Evolutionary conservation across 92 coral and sea anemone genomes (phyloP), one percentile per base, ranked within the genome.

Genomic region (Epizoanthus fatuus): DNA sequence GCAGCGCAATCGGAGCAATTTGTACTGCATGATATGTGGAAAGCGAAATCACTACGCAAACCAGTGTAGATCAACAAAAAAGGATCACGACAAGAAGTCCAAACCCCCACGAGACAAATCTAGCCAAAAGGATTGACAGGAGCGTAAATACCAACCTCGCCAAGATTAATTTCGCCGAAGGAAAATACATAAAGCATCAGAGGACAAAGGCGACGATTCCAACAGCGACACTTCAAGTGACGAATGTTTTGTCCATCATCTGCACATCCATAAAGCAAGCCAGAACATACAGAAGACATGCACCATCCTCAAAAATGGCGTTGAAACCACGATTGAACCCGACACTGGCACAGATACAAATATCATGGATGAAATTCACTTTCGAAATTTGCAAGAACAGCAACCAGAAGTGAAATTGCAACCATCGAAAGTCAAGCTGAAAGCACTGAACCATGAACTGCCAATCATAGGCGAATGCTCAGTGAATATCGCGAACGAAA

Each of bases 301-400:
- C 66, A 77, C 76, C 62, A 67, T 91, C 25, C 78, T 65, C 39
- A 87, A 82, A 35, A 87, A 87, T 47, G 69, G 92, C 16, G 47
- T 63, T 4, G 55, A 87, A 20, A 68, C 64, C 71, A 44, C 66
- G 64, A 84, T 81, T 49, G 90, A 91, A 67, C 95, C 92, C 17
- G 90, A 88, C 54, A 88, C 92, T n/a, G 92, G 92, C 54, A 63
- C 87, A 0, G 95, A 88, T 13, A 52, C 90, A 35, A 88, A 88
- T 45, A 69, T 89, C 22, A 87, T 76, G 92, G 92, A 89, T 73
- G 92, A 89, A 71, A 42, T 40, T 68, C 83, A 87, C 63, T 79
- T 86, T 73, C 65, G 19, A 58, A 79, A 71, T 63, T 65, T 67
- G 14, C 37, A n/a, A n/a, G 80, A 13, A n/a, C 20, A 25, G 19